A percentile compares a stretch with the other conserved stretches of the same genome.
Evolutionary conservation across 2,113 vertebrate species (phyloP).

Genomic region (rat (Rattus norvegicus)): GRCr8 NC_086029.1:28143001-28143500

Average conservation of each 20-base stretch:
- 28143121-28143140: not conserved
- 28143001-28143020: slow-evolving; percentile 10
- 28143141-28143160: not conserved
- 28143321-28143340: not conserved
- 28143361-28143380: not conserved
- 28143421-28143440: not conserved
- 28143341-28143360: not conserved
- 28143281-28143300: not conserved
- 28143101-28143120: not conserved
- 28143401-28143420: not conserved
- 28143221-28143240: not conserved
- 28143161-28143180: not conserved
- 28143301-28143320: not conserved
- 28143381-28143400: not conserved
- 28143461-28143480: not conserved
- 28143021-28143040: not conserved
- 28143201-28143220: not conserved
- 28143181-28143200: not conserved
- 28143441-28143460: not conserved
- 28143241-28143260: not conserved
- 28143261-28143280: not conserved
- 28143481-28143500: not conserved
- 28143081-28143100: slow-evolving; percentile 11
- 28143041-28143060: not conserved
- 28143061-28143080: not conserved